Evolutionary conservation across 2,797 vertebrate species (phyloP), one percentile per base, ranked within the genome.

Genomic region (Florisuga fusca): DNA sequence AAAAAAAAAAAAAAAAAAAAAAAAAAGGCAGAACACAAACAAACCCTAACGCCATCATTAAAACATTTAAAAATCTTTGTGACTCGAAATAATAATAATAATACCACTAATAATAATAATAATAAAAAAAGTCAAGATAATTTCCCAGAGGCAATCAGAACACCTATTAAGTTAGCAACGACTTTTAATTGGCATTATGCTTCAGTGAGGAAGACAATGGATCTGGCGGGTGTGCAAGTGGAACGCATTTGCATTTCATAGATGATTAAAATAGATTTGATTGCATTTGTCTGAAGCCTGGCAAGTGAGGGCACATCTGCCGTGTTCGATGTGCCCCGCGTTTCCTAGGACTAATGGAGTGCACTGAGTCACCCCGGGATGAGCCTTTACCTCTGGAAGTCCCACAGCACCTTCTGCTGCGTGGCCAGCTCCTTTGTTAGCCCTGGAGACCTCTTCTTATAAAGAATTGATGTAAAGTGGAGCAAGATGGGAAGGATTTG

Each of bases 221-320:
- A 92, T 94, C 95, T 88, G 93, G 81, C 53, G 74, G 77, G 87
- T 93, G 95, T 62, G 64, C 93, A 87, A 97, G 94, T 91, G 96
- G 93, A 96, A 95, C 94, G 25, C 95, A 98, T 98, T 98, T 98
- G 97, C 98, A 98, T 98, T 98, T 98, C 98, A 98, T 94, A 98
- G 98, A 97, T 97, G 85, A 93, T 96, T 97, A 97, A 97, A 96
- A 98, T 96, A 97, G 96, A 98, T 97, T 96, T 97, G 95, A 98
- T 98, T 97, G 97, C 84, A 72, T 96, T 97, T 97, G 89, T 95
- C 96, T 97, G 95, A 89, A 95, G 92, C 92, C 82, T 97, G 78
- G 95, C 82, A 94, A 90, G 95, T 74, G 94, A 96, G 95, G 88
- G 84, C 94, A 96, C 97, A 98, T 97, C 97, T 97, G 97, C 94